phyloP scores from a whole-genome alignment of 2,888 invertebrate species.

The Nomada fabriciana region DNA sequence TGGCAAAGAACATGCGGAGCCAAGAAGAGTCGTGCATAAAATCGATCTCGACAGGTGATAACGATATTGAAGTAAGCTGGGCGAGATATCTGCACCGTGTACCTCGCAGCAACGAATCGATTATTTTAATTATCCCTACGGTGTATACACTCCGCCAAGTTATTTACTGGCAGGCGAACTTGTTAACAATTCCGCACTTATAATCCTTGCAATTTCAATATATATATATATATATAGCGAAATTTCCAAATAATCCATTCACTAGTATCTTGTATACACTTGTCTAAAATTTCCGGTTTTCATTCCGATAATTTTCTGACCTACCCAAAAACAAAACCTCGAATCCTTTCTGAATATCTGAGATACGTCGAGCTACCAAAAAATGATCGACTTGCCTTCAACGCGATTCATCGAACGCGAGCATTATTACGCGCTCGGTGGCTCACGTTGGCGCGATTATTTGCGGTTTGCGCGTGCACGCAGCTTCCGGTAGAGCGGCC shows the following conservation, averaged over 20 bases:
- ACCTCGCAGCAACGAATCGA: background rate
- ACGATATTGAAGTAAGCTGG: background rate
- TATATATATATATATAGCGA: too few relatives aligned
- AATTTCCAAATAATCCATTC: too few relatives aligned
- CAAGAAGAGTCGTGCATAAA: background rate
- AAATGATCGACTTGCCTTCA: background rate
- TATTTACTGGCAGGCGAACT: background rate
- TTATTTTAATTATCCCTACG: conserved; percentile 13
- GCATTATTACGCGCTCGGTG: conserved; percentile 6
- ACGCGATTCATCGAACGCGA: background rate
- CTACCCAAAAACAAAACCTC: background rate
- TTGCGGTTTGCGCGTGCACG: conserved; percentile 56
- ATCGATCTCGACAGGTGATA: conserved; percentile 1
- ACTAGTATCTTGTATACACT: too few relatives aligned
- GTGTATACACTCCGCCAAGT: background rate
- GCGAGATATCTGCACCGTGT: background rate
- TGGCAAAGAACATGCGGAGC: background rate
- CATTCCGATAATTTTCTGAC: background rate
- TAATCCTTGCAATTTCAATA: background rate
- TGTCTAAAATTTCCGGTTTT: too few relatives aligned
- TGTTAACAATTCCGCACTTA: background rate
- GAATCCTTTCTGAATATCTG: too few relatives aligned
- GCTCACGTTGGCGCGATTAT: conserved; percentile 32
- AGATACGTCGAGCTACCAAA: background rate
- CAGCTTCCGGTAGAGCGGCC: conserved; percentile 63